Percentiles rank a stretch among this genome's conserved stretches.
Conservation (phyloP, 2,797 vertebrate species). For the Pantherophis vulpinus region DNA sequence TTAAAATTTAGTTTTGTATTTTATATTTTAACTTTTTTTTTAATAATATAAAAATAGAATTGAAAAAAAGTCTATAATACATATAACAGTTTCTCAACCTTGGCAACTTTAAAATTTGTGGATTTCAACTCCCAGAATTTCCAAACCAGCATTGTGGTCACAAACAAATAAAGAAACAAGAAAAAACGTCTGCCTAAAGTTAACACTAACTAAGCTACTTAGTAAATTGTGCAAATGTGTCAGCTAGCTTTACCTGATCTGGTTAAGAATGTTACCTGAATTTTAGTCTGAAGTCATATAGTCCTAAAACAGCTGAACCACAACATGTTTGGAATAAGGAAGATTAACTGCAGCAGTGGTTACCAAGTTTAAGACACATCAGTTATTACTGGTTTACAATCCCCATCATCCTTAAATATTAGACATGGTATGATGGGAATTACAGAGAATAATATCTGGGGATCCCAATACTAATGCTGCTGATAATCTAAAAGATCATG, state of each 20-base stretch:
- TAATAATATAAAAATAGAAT: not conserved
- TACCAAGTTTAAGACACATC: not conserved
- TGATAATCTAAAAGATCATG: not conserved
- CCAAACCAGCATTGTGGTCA: not conserved
- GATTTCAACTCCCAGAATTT: not conserved
- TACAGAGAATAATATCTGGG: not conserved
- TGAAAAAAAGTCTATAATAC: not conserved
- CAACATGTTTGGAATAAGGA: not conserved
- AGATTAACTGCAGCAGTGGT: not conserved
- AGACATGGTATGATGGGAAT: not conserved
- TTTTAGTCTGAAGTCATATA: not conserved
- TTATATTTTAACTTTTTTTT: not conserved
- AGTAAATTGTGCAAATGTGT: not conserved
- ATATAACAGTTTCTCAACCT: not conserved
- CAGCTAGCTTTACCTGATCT: not conserved
- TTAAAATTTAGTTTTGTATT: not conserved
- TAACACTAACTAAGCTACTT: not conserved
- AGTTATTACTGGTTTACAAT: not conserved
- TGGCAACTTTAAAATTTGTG: not conserved
- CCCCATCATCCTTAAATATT: not conserved
- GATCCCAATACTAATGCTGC: not conserved
- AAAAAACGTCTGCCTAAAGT: not conserved
- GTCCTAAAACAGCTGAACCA: not conserved
- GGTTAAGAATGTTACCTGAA: not conserved
- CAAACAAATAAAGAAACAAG: not conserved